These are phyloP conservation scores for Eulemur rubriventer DNA, from an alignment of 2,797 vertebrate genomes.

Conservation along the genomic window DNA sequence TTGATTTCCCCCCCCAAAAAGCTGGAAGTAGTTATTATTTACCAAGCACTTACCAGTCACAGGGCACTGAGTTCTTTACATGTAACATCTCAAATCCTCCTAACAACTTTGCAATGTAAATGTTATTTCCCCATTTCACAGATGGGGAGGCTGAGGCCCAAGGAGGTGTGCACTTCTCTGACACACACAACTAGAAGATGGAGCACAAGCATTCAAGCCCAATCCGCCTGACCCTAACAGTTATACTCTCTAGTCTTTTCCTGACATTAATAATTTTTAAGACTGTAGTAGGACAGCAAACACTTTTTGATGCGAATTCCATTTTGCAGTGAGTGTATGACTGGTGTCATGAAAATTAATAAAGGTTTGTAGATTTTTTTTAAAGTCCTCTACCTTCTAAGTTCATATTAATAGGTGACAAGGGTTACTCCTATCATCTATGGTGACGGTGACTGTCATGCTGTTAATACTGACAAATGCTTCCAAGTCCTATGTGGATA, in stretches of 20 bases:
- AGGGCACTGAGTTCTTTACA: background rate
- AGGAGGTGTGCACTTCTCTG: background rate
- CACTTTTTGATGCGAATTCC: background rate
- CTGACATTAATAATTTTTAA: background rate
- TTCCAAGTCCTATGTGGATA: background rate
- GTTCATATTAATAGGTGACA: background rate
- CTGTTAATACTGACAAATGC: background rate
- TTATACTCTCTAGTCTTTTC: background rate
- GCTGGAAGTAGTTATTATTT: conserved; percentile 31
- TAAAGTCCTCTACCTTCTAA: background rate
- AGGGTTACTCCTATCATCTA: background rate
- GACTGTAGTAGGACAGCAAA: background rate
- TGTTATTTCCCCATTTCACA: conserved; percentile 44
- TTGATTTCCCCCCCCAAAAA: background rate
- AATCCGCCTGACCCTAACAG: background rate
- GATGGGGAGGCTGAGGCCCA: background rate
- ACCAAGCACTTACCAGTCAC: background rate
- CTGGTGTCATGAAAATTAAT: background rate
- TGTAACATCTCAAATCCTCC: background rate
- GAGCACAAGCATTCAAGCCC: background rate
- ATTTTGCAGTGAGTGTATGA: background rate
- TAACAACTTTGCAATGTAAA: conserved; percentile 48
- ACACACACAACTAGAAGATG: background rate
- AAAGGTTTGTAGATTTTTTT: background rate
- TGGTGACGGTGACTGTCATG: background rate